Conservation (phyloP, 2,797 vertebrate genomes). For the Cheirogaleus major region DNA sequence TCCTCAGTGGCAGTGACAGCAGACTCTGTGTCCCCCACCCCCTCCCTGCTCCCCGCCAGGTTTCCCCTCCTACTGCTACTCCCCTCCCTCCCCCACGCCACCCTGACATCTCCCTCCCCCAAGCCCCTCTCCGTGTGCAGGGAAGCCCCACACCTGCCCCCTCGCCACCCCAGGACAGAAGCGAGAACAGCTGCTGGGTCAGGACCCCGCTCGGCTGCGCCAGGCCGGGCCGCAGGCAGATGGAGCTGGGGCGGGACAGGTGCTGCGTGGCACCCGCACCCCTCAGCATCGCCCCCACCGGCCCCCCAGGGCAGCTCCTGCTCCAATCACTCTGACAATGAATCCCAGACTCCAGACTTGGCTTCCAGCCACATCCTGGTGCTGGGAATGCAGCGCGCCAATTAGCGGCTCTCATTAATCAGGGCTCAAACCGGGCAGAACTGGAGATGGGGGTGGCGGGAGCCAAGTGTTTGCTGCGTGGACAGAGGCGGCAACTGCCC, state of each 20-base stretch:
- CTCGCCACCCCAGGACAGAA: fast-evolving
- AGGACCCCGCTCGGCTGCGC: fast-evolving
- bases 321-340: neutral
- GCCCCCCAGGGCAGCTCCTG: neutral
- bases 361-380: constrained; percentile 16
- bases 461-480: neutral
- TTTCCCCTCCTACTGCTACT: neutral
- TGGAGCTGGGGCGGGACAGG: neutral
- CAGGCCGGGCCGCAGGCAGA: too few relatives aligned
- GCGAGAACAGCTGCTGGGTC: fast-evolving
- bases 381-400: neutral
- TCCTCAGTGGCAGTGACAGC: fast-evolving
- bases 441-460: neutral
- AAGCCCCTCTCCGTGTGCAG: fast-evolving
- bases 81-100: fast-evolving
- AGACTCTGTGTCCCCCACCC: neutral
- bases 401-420: constrained; percentile 49
- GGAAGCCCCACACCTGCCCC: neutral
- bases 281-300: neutral
- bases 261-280: fast-evolving
- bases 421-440: constrained; percentile 52
- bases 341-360: neutral
- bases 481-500: too few relatives aligned
- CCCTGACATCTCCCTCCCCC: fast-evolving
- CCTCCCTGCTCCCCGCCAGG: fast-evolving